Base-by-base conservation (phyloP, 2,888 invertebrate genomes). In the Buathra laborator region DNA sequence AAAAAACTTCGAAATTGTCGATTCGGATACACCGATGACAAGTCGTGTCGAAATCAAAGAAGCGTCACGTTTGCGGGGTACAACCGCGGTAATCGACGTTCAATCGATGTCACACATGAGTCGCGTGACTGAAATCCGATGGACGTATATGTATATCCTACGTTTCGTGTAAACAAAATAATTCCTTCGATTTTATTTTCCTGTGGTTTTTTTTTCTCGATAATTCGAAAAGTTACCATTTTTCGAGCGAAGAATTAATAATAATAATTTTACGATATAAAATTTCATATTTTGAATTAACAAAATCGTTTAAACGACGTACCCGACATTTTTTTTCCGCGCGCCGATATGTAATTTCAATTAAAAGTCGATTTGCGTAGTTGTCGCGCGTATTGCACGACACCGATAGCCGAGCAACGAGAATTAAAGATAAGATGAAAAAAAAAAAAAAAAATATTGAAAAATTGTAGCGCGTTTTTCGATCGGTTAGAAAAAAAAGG, bases 111-210 rank as follows among this genome's bases (percentile, higher is more conserved):
- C 56, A 24, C 24, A 1, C 4, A 56, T 19, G 19, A 9, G 12
- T 56, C 56, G 19, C 56, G 56, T 12, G 56, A 24, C 24, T 56
- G 19, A 24, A 56, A 56, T 56, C 56, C 56, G 24, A 56, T 24
- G 19, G 56, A 56, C 24, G 4, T 56, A 37, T 9, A 56, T 56
- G 6, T 9, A 56, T 56, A 19, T 24, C 12, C 24, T 4, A 56
- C 10, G 56, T 10, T 74, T n/a, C 16, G n/a, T 3, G 10, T 37
- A 24, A 14, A 43, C 6, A 32, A 56, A 16, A 64, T n/a, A n/a
- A 19, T 16, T 19, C 9, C 51, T 53, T 37, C 29, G 16, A 59
- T 19, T 51, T 32, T n/a, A 19, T 14, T 37, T 4, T 37, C 1
- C 24, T 14, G 16, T 29, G 3, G n/a, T 7, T 70, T 51, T 10